Conservation (phyloP, 2,797 vertebrate species). For the Aselliscus stoliczkanus region DNA sequence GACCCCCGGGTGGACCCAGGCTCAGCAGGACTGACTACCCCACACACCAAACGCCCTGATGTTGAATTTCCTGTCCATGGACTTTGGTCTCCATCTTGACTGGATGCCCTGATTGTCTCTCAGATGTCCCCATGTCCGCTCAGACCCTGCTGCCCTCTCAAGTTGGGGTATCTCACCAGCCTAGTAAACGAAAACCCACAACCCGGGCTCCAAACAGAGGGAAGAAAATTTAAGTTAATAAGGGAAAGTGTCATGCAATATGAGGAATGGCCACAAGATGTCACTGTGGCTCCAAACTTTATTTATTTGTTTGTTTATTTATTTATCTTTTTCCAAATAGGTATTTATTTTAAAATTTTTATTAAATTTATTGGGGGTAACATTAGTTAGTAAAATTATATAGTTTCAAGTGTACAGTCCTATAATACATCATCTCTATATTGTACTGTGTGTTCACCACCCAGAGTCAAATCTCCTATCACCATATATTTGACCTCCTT, state of each 20-base stretch:
- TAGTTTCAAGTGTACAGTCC: too few species aligned
- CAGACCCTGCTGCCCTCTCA: not conserved
- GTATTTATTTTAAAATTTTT: too few species aligned
- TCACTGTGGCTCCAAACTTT: slow-evolving; percentile 57
- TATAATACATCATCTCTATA: too few species aligned
- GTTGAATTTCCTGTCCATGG: not conserved
- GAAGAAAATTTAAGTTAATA: not conserved
- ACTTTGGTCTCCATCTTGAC: not conserved
- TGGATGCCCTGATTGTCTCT: not conserved
- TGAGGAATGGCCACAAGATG: not conserved
- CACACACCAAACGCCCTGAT: not conserved
- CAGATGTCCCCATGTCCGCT: not conserved
- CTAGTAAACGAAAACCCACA: not conserved
- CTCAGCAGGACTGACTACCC: not conserved
- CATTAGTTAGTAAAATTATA: too few species aligned
- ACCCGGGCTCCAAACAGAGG: not conserved
- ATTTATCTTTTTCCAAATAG: too few species aligned
- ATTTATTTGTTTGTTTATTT: too few species aligned
- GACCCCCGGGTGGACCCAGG: not conserved
- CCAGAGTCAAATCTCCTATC: too few species aligned
- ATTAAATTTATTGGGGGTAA: too few species aligned
- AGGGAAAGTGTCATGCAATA: not conserved
- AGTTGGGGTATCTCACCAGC: not conserved
- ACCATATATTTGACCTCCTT: too few species aligned
- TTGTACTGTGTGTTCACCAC: too few species aligned